Base-by-base conservation (phyloP, 2,113 vertebrate species). In the Plectropomus leopardus region DNA sequence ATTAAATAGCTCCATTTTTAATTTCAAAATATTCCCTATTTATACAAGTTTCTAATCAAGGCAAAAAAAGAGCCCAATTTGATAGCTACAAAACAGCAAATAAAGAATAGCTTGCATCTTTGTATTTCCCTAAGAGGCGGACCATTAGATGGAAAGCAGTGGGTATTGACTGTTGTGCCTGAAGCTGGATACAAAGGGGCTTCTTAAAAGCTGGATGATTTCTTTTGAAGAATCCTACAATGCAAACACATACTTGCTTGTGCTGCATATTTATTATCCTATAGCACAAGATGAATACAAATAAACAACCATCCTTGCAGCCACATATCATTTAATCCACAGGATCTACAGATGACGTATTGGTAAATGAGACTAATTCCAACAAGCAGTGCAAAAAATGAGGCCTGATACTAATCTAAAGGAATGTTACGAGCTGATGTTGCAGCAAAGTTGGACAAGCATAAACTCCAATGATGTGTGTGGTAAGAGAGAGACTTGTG, bases 141-240 rank as follows among this genome's bases (percentile, higher is more conserved):
- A 24, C 66, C 66, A 83, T 76, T 73, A 78, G 69, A 75, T 79
- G 64, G 47, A 79, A 83, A 75, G 66, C 42, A 55, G 61, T 28
- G 50, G 24, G 42, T 82, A 87, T 86, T 65, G 86, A 90, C 82
- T 85, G 63, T 19, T 76, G 58, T 76, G 86, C 48, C 73, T 65
- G 53, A 67, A 83, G 82, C 70, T n/a, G 54, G 81, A 86, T 78
- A 81, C 82, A 86, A 89, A 85, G 58, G 58, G 65, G 50, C 36
- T 85, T 73, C 87, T 88, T 80, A 82, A 82, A 80, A 75, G 84
- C 82, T 72, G 53, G 36, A 53, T 28, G 72, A 80, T 87, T 82
- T 72, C 42, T 68, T 86, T 84, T 82, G 65, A 83, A 82, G 69
- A 84, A 85, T 78, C 72, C 64, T 50, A 45, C 71, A 87, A 82